These are phyloP conservation scores for Cirrhinus molitorella DNA, from an alignment of 2,797 vertebrate species.

Conservation along the genomic window DNA sequence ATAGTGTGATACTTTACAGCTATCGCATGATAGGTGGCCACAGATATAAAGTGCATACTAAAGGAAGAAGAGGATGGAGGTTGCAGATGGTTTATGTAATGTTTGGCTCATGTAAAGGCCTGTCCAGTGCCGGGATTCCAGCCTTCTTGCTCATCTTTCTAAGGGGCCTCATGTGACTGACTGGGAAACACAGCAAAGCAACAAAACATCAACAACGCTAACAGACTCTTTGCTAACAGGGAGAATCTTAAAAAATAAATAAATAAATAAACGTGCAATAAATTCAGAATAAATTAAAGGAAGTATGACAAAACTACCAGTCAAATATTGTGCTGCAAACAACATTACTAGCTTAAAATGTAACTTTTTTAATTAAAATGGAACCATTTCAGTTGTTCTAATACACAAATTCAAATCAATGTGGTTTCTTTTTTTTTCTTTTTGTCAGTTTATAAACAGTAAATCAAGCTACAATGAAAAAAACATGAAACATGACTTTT, in stretches of 20 bases:
- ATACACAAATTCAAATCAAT: no score
- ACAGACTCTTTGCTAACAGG: neutral
- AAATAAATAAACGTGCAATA: no score
- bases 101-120: conserved; percentile 63
- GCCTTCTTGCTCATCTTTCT: conserved; percentile 73
- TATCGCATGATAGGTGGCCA: neutral
- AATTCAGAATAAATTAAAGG: neutral
- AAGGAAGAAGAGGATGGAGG: conserved; percentile 11
- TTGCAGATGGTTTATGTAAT: conserved; percentile 71
- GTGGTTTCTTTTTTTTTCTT: no score
- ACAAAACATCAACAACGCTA: conserved; percentile 45
- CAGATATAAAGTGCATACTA: neutral
- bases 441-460: no score
- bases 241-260: neutral
- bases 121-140: conserved; percentile 70
- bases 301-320: neutral
- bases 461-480: no score
- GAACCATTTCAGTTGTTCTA: no score
- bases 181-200: conserved; percentile 49
- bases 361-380: no score
- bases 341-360: no score
- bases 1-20: neutral
- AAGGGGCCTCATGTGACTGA: conserved; percentile 68
- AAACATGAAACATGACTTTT: no score
- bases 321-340: no score